These are phyloP conservation scores for Pterostichus madidus DNA, from an alignment of 2,888 invertebrate species.

Conservation along the genomic window DNA sequence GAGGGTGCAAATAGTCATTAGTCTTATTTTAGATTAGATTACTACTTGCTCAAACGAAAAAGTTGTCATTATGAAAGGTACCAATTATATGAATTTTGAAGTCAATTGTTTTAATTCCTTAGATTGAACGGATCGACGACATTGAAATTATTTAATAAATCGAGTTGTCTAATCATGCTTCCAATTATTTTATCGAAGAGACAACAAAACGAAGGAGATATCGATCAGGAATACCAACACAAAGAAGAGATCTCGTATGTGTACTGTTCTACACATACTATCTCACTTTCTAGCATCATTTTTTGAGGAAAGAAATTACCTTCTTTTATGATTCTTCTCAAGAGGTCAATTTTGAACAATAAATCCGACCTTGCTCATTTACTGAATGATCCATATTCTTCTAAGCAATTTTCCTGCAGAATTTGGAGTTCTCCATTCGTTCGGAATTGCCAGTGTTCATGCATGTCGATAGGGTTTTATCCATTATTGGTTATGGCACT, in stretches of 20 bases:
- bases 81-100: no score
- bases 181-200: slow-evolving; percentile 41
- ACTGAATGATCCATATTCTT: slow-evolving; percentile 39
- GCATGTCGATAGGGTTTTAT: no score
- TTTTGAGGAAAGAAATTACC: slow-evolving; percentile 41
- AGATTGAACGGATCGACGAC: not conserved
- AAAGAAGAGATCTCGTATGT: not conserved
- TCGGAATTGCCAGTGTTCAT: no score
- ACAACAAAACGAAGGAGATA: slow-evolving; percentile 53
- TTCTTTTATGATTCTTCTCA: slow-evolving; percentile 50
- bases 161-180: slow-evolving; percentile 33
- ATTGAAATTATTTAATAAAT: slow-evolving; percentile 33
- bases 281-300: slow-evolving; percentile 15
- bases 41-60: no score
- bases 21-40: no score
- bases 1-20: no score
- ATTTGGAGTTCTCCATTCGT: not conserved
- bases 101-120: no score
- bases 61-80: no score
- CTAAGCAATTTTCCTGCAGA: slow-evolving; percentile 22
- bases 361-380: slow-evolving; percentile 57
- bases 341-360: slow-evolving; percentile 55
- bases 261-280: slow-evolving; percentile 4
- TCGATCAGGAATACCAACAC: slow-evolving; percentile 18
- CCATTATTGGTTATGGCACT: no score